Evolutionary conservation across 1,140 invertebrate genomes (phyloP), one percentile per base, ranked within the genome.

Genomic region (Sitodiplosis mosellana): DNA sequence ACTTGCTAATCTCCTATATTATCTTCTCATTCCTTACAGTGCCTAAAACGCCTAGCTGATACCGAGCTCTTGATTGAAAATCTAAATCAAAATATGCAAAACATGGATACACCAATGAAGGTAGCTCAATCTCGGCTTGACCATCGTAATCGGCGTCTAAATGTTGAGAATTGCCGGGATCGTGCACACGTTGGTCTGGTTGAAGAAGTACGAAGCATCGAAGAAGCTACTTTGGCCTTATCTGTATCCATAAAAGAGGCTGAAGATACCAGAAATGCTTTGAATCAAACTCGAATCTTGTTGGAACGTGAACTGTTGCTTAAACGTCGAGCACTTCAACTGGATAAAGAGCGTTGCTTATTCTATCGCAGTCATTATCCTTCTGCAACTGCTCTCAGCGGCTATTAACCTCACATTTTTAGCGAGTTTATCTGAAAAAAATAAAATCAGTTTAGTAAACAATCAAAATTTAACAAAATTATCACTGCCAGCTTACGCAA

Each of bases 111-210:
- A 8, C 74, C 77, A 2, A 76, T 83, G 73, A 85, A 85, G 59
- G 70, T 82, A 20, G 81, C 80, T 15, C 82, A 87, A 63, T 85
- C 82, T 0, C 71, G 82, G 52, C 66, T 87, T 46, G 72, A 81
- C 55, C 80, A 83, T 54, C 69, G 81, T 49, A 69, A 74, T 36
- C 69, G 69, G 47, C 65, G 77, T 33, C 77, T 78, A 15, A 68
- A 76, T 37, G 75, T 81, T 8, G 83, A 86, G 62, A 81, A 71
- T 54, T 82, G 80, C 48, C 67, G 80, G 42, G 83, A 86, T 58
- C 60, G 64, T 33, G 67, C 78, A 14, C 80, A 84, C 62, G 69
- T 74, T 51, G 75, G 77, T 8, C 66, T 85, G n/a, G 70, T 84
- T 34, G 76, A 82, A 33, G 82, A 83, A 61, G 79, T 81, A 0